These are phyloP conservation scores for Synergus japonicus DNA, from an alignment of 2,888 invertebrate genomes.

Conservation along the genomic window DNA sequence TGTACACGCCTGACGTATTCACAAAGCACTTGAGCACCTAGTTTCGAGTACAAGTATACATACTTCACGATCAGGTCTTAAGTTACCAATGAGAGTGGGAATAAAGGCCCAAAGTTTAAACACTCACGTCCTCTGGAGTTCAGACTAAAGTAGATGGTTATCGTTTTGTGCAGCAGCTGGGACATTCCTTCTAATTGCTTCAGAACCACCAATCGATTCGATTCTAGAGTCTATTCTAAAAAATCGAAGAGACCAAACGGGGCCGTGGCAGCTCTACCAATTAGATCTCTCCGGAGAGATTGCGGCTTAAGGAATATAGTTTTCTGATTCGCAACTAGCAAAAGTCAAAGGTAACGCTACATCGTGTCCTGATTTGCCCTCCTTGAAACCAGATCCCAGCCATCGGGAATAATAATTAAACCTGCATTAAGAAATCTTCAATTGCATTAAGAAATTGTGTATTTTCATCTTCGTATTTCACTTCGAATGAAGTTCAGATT, in stretches of 20 bases:
- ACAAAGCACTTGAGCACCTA: neutral
- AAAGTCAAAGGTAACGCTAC: conserved; percentile 14
- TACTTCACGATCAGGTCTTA: conserved; percentile 13
- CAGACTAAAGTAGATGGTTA: neutral
- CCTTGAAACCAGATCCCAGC: neutral
- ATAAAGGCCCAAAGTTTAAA: conserved; percentile 14
- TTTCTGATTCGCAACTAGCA: conserved; percentile 8
- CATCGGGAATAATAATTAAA: neutral
- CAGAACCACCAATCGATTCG: conserved; percentile 9
- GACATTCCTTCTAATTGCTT: conserved; percentile 17
- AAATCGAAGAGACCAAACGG: conserved; percentile 6
- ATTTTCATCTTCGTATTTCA: too few species aligned
- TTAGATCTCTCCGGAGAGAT: conserved; percentile 9
- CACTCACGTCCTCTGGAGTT: neutral
- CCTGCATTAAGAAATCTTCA: too few species aligned
- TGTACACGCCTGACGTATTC: neutral
- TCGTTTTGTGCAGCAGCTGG: neutral
- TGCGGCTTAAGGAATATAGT: conserved; percentile 6
- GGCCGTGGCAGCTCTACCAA: conserved; percentile 19
- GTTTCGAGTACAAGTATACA: conserved; percentile 1
- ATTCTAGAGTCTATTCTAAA: neutral
- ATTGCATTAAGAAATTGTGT: too few species aligned
- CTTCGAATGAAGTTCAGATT: neutral
- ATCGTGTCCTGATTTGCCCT: conserved; percentile 20
- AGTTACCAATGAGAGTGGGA: neutral